Evolutionary conservation across 2,888 invertebrate species (phyloP).

Genomic region (Polietes domitor): DNA sequence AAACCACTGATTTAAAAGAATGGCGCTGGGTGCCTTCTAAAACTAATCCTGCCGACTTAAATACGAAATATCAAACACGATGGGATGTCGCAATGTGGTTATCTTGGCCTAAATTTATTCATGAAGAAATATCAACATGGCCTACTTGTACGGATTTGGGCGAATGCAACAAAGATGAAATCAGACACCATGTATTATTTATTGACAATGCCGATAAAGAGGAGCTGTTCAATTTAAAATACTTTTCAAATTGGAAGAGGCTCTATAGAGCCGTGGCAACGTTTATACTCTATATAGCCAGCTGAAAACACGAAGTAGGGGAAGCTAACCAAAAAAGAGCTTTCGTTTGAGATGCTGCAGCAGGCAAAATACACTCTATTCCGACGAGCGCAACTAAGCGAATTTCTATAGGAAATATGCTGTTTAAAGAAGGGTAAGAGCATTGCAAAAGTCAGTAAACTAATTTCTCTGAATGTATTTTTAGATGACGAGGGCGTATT

Average conservation of each 20-base stretch:
- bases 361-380: slow-evolving; percentile 40
- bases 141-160: slow-evolving; percentile 15
- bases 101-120: slow-evolving; percentile 45
- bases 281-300: slow-evolving; percentile 31
- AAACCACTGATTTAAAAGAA: slow-evolving; percentile 42
- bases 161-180: slow-evolving; percentile 19
- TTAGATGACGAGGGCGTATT: slow-evolving; percentile 57
- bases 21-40: slow-evolving; percentile 64
- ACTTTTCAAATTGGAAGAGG: slow-evolving; percentile 42
- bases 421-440: slow-evolving; percentile 54
- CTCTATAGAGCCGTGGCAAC: slow-evolving; percentile 31
- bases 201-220: not conserved
- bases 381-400: slow-evolving; percentile 40
- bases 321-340: not conserved
- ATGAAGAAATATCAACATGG: slow-evolving; percentile 20
- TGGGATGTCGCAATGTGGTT: slow-evolving; percentile 39
- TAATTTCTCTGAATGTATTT: slow-evolving; percentile 58
- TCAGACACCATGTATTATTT: slow-evolving; percentile 22
- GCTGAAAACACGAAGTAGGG: slow-evolving; percentile 30
- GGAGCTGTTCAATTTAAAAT: slow-evolving; percentile 3
- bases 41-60: slow-evolving; percentile 58
- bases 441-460: slow-evolving; percentile 45
- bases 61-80: slow-evolving; percentile 30
- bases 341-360: slow-evolving; percentile 45
- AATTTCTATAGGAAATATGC: slow-evolving; percentile 51